Percentiles rank a stretch among this genome's conserved stretches.
phyloP scores from a whole-genome alignment of 2,113 vertebrate genomes.

The Pardalotus punctatus region DNA sequence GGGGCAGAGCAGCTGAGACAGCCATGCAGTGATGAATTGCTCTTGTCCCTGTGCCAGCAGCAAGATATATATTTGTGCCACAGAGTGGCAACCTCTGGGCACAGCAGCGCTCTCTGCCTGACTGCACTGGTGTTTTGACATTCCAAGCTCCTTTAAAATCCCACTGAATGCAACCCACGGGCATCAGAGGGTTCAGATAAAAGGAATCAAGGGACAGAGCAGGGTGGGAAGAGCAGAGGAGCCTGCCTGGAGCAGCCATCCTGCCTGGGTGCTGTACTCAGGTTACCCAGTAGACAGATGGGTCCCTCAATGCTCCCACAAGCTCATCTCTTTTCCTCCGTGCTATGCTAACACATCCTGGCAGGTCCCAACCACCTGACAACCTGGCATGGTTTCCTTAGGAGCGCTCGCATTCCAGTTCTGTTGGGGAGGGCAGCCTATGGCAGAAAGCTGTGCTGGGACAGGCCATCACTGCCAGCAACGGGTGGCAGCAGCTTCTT shows the following conservation, averaged over 20 bases:
- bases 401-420: accelerated
- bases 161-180: neutral
- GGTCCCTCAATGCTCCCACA: neutral
- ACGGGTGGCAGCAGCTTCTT: neutral
- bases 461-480: accelerated
- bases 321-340: neutral
- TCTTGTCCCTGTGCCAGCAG: neutral
- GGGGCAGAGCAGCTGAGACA: neutral
- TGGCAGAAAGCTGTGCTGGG: neutral
- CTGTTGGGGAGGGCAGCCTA: neutral
- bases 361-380: neutral
- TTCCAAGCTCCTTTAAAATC: neutral
- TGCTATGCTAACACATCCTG: accelerated
- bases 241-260: neutral
- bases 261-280: neutral
- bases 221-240: neutral
- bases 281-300: neutral
- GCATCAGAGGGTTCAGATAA: neutral
- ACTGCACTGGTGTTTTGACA: neutral
- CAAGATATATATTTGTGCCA: neutral
- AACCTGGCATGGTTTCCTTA: neutral
- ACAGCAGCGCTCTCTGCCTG: neutral
- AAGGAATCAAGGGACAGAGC: neutral
- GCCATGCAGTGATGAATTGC: neutral
- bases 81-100: neutral